phyloP scores from a whole-genome alignment of 2,888 invertebrate species.

The Dicycla oo region DNA sequence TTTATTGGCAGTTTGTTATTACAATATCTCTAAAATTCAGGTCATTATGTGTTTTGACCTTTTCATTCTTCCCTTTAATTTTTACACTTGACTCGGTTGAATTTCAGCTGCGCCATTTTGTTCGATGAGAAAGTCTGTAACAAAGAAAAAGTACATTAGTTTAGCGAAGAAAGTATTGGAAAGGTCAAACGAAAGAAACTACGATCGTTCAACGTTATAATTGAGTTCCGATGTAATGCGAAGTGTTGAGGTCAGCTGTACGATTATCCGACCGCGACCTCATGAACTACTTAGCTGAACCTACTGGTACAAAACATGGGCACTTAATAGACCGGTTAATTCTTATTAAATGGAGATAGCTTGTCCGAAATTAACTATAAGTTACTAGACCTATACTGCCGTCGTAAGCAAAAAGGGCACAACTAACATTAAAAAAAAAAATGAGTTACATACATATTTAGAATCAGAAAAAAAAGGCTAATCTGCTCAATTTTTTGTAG shows the following conservation, averaged over 20 bases:
- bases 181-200: slow-evolving; percentile 27
- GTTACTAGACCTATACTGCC: not conserved
- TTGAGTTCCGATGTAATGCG: slow-evolving; percentile 42
- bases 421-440: no score
- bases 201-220: slow-evolving; percentile 30
- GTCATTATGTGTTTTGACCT: slow-evolving; percentile 54
- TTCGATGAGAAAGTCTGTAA: slow-evolving; percentile 63
- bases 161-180: slow-evolving; percentile 11
- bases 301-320: slow-evolving; percentile 13
- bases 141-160: slow-evolving; percentile 58
- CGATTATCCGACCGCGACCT: slow-evolving; percentile 25
- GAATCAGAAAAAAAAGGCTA: no score
- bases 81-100: slow-evolving; percentile 36
- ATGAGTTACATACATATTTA: no score
- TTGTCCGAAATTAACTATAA: no score
- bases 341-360: no score
- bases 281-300: slow-evolving; percentile 29
- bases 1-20: slow-evolving; percentile 69
- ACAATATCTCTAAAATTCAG: slow-evolving; percentile 65
- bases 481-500: no score
- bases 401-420: no score
- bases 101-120: slow-evolving; percentile 54
- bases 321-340: not conserved
- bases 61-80: slow-evolving; percentile 26
- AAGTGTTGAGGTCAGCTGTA: slow-evolving; percentile 13